These are phyloP conservation scores for Nylanderia fulva DNA, from an alignment of 1,140 invertebrate genomes.

Conservation along the genomic window DNA sequence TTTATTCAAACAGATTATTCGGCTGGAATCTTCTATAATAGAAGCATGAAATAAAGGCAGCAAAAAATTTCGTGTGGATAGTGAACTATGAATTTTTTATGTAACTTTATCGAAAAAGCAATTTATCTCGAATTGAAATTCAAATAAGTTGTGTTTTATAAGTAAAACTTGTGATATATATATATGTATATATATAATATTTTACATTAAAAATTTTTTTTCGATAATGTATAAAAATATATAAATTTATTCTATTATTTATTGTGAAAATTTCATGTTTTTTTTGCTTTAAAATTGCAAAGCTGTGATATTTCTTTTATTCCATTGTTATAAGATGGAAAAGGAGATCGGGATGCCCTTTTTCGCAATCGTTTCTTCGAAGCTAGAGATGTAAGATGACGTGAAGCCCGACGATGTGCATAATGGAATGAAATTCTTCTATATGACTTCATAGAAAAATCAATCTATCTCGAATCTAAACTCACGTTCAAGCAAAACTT, in stretches of 20 bases:
- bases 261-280: not conserved
- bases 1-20: slow-evolving; percentile 18
- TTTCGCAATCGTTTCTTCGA: no score
- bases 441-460: no score
- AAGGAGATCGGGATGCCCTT: no score
- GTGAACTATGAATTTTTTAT: not conserved
- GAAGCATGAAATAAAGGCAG: not conserved
- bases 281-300: no score
- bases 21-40: not conserved
- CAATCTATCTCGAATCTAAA: no score
- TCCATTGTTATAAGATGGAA: no score
- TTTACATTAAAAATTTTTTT: not conserved
- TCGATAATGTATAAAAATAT: not conserved
- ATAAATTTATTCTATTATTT: not conserved
- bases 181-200: not conserved
- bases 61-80: not conserved
- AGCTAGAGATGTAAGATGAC: no score
- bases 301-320: no score
- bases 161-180: not conserved
- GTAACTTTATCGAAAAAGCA: slow-evolving; percentile 8
- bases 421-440: no score
- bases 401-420: no score
- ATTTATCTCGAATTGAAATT: slow-evolving; percentile 4
- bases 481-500: no score
- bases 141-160: slow-evolving; percentile 11